Base-by-base conservation (phyloP, 2,888 invertebrate species). In the Sericinus montela region DNA sequence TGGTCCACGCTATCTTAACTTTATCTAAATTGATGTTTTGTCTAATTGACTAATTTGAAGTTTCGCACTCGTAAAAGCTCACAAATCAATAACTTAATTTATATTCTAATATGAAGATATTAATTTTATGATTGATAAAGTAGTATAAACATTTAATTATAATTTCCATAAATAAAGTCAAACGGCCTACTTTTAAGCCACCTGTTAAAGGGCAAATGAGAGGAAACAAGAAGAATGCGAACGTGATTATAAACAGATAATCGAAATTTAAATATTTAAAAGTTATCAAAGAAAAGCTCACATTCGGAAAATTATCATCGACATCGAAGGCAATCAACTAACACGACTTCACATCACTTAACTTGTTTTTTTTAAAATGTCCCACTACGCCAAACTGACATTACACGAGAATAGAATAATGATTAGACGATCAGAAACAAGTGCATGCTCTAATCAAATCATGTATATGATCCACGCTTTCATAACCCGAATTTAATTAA, bases 391-490 rank as follows among this genome's bases (percentile, higher is more conserved):
- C 56, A 59, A 69, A 65, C 63, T 65, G 66, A 65, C 67, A 69
- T 69, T 66, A 73, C 66, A 72, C 65, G 65, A 59, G 69, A 55
- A 61, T 65, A 65, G 69, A 69, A 67, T 67, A 70, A 80, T 78
- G 75, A 79, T 77, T 72, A 74, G 67, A 63, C 68, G 67, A 57
- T 73, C 69, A 67, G 67, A 68, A 78, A 80, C 79, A 78, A 77
- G 79, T 73, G 76, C 72, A 74, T 57, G 60, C 56, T 62, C 64
- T 67, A 68, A 70, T 69, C 71, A 69, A 69, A 67, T 64, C 67
- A 64, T 60, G 62, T 63, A 63, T 60, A 60, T 64, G 63, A 63
- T 58, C 57, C 56, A 54, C 53, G 57, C 63, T 70, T 72, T 69
- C 70, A 65, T 67, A 75, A 70, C 63, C 55, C 53, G 60, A 62